A percentile compares a stretch with the other conserved stretches of the same genome.
phyloP scores from a whole-genome alignment of 2,113 vertebrate species.

The Etheostoma cragini region DNA sequence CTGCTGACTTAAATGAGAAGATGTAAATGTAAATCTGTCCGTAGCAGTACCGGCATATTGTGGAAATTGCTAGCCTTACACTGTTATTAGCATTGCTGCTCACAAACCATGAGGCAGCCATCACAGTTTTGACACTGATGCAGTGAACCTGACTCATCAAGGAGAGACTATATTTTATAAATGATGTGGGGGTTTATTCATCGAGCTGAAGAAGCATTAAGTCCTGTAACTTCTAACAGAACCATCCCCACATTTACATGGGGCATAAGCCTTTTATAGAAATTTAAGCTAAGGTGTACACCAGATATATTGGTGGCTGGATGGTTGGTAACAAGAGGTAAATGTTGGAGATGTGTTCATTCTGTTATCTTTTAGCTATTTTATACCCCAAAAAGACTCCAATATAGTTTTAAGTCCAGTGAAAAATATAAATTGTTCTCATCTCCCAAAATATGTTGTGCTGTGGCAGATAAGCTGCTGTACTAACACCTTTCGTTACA shows the following conservation, averaged over 20 bases:
- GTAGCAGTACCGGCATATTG: too few species aligned
- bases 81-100: not conserved
- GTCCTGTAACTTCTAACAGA: not conserved
- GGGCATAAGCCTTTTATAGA: not conserved
- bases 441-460: not conserved
- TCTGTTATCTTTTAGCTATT: not conserved
- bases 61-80: not conserved
- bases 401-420: not conserved
- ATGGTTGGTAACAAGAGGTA: not conserved
- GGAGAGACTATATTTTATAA: conserved; percentile 16
- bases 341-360: not conserved
- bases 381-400: not conserved
- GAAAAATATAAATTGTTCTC: not conserved
- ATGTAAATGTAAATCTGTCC: too few species aligned
- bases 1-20: too few species aligned
- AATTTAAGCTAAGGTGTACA: not conserved
- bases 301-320: not conserved
- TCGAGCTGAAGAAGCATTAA: not conserved
- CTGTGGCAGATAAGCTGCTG: conserved; percentile 7
- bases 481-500: not conserved
- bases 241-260: not conserved
- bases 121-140: conserved; percentile 7
- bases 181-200: conserved; percentile 15
- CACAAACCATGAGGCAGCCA: not conserved
- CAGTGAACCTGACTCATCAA: conserved; percentile 6